Evolutionary conservation across 2,113 vertebrate genomes (phyloP), one percentile per base, ranked within the genome.

Genomic region (Zingel zingel): DNA sequence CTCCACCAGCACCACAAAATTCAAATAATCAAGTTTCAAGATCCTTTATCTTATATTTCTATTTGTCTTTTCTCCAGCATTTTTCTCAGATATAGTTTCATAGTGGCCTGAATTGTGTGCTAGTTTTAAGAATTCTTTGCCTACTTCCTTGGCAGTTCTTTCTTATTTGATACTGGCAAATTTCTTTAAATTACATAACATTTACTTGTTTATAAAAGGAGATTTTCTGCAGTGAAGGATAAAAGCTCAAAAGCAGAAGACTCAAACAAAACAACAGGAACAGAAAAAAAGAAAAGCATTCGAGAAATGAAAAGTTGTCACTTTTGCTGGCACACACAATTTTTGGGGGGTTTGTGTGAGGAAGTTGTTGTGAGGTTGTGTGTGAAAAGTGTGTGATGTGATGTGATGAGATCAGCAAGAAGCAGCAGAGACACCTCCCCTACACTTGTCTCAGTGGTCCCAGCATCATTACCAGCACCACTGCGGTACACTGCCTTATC

Each of bases 391-490:
- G 74, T 71, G 66, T 71, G 56, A 70, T 65, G 81, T 78, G 84
- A 86, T 86, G 89, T 84, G 86, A 90, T 90, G 91, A 86, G 89
- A 94, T 91, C 88, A 91, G 90, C 87, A 74, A 75, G 74, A 89
- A 86, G 67, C 77, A 65, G 82, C 70, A 81, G 57, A 88, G 80
- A 83, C 85, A n/a, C 80, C 85, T 89, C 78, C 81, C 77, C 79
- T 70, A 12, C 64, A 33, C 84, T 82, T 57, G 86, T 85, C 90
- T 87, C 90, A 82, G 83, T 79, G 92, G 92, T 87, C 91, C 92
- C 91, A 89, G 91, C 90, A 92, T 94, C 93, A 94, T 94, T 94
- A 94, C 89, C 84, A 43, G 82, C 80, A 83, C 76, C 89, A 71
- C 81, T 10, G 74, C 70, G 25, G 62, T 62, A 68, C 79, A 33